A percentile compares a stretch with the other conserved stretches of the same genome.
These are phyloP conservation scores for Thecocarcelia acutangulata DNA, from an alignment of 2,888 invertebrate species.

Conservation along the genomic window DNA sequence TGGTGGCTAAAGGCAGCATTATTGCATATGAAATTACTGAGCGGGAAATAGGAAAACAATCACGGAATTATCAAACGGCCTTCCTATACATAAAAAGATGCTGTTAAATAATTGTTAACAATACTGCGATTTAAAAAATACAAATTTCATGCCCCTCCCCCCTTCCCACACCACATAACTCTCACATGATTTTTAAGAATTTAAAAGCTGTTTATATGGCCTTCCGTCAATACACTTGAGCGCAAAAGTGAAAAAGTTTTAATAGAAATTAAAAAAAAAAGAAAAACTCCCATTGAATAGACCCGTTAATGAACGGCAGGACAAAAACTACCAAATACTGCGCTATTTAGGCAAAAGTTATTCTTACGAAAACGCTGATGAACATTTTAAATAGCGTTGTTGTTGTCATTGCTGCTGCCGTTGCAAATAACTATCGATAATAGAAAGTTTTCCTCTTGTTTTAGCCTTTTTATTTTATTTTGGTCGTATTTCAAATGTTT, in stretches of 20 bases:
- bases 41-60: no score
- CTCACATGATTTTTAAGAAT: no score
- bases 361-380: constrained; percentile 13
- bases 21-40: no score
- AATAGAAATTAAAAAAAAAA: background rate
- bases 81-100: background rate
- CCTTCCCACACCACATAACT: no score
- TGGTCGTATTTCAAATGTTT: constrained; percentile 28
- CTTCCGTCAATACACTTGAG: background rate
- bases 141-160: no score
- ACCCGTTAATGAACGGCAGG: no score
- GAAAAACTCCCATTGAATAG: background rate
- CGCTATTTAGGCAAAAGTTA: constrained; percentile 8
- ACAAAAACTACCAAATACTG: no score
- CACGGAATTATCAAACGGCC: no score
- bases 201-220: background rate
- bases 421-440: constrained; percentile 33
- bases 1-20: no score
- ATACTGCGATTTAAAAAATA: background rate
- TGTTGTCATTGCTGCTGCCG: constrained; percentile 57
- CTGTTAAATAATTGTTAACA: background rate
- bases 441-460: constrained; percentile 20
- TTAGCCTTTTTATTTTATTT: background rate
- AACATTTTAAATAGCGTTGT: constrained; percentile 49
- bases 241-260: background rate